phyloP scores from a whole-genome alignment of 2,797 vertebrate genomes.

The Pseudochaenichthys georgianus region DNA sequence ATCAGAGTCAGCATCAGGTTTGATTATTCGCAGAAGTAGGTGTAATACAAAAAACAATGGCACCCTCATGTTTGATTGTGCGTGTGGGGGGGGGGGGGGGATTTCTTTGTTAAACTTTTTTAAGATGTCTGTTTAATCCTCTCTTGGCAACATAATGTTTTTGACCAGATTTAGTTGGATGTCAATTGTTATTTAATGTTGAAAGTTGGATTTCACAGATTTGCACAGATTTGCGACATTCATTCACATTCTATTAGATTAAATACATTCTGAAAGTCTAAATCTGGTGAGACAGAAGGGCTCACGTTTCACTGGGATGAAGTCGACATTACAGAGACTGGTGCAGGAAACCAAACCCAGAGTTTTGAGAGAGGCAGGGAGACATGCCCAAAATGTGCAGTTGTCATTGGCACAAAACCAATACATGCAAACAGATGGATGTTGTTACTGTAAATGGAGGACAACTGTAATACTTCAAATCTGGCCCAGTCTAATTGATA shows the following conservation, averaged over 20 bases:
- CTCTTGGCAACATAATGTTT: no score
- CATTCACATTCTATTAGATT: constrained; percentile 1
- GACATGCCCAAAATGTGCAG: constrained; percentile 51
- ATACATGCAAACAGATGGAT: constrained; percentile 46
- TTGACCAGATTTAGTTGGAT: not conserved
- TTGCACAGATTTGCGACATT: not conserved
- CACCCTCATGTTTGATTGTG: not conserved
- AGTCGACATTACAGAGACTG: constrained; percentile 36
- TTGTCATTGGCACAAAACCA: constrained; percentile 36
- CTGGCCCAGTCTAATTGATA: not conserved
- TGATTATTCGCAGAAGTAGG: not conserved
- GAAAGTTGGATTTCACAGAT: not conserved
- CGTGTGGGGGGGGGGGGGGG: no score
- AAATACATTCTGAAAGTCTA: constrained; percentile 26
- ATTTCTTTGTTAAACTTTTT: not conserved
- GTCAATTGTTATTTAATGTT: not conserved
- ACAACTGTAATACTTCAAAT: constrained; percentile 2
- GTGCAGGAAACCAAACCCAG: constrained; percentile 62
- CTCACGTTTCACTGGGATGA: constrained; percentile 50
- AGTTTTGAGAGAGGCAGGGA: constrained; percentile 35
- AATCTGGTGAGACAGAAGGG: constrained; percentile 40
- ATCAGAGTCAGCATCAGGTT: not conserved
- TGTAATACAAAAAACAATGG: not conserved
- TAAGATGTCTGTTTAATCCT: no score
- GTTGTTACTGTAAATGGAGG: constrained; percentile 4